Evolutionary conservation across 2,888 invertebrate species (phyloP).

Genomic region (Xestia xanthographa): DNA sequence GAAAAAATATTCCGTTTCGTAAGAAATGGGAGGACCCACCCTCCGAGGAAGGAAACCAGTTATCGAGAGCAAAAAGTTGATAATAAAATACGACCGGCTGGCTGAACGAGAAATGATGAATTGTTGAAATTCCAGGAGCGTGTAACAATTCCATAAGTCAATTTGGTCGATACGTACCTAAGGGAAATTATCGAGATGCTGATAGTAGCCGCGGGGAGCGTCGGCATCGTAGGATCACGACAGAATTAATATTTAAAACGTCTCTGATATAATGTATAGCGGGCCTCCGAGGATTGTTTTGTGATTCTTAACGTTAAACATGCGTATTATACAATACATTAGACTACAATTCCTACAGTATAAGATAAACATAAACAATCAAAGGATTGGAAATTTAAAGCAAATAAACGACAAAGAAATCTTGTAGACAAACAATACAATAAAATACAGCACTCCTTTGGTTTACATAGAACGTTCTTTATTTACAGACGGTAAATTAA

Average conservation of each 20-base stretch:
- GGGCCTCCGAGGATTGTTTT: conserved; percentile 37
- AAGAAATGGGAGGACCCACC: conserved; percentile 56
- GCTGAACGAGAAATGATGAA: conserved; percentile 74
- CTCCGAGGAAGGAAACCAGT: conserved; percentile 65
- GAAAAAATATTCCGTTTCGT: conserved; percentile 60
- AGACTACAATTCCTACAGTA: not conserved
- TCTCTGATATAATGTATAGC: conserved; percentile 63
- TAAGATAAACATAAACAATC: conserved; percentile 8
- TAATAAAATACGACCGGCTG: conserved; percentile 65
- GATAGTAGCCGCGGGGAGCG: conserved; percentile 67
- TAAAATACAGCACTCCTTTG: not conserved
- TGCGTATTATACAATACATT: conserved; percentile 25
- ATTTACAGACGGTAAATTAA: not conserved
- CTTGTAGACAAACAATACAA: not conserved
- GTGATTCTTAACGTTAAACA: conserved; percentile 34
- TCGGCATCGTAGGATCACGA: conserved; percentile 51
- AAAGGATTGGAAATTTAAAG: conserved; percentile 14
- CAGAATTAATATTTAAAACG: conserved; percentile 65
- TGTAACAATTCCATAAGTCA: conserved; percentile 80
- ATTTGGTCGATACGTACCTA: conserved; percentile 79
- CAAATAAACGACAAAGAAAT: conserved; percentile 24
- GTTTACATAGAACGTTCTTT: conserved; percentile 5
- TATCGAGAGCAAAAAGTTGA: conserved; percentile 65
- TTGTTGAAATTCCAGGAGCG: conserved; percentile 77
- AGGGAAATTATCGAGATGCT: conserved; percentile 81